These are phyloP conservation scores for Hydractinia symbiolongicarpus DNA, from an alignment of 30 jellyfish, hydroid and myxozoan genomes.

Conservation along the genomic window DNA sequence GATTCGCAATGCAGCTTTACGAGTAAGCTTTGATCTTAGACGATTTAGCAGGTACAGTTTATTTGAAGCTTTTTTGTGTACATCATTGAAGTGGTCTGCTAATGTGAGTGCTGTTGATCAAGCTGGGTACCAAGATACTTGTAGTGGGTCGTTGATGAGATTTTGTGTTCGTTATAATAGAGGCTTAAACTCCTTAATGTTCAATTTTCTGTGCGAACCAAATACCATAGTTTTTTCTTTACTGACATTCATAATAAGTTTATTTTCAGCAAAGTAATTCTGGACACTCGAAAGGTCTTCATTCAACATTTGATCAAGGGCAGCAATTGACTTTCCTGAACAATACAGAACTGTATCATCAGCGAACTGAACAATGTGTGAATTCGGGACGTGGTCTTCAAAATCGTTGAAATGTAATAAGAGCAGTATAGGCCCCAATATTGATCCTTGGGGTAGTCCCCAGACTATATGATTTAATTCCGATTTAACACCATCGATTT, in stretches of 20 bases:
- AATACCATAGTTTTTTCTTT: too few species aligned
- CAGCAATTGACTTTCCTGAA: neutral
- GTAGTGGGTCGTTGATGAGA: neutral
- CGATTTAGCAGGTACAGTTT: neutral
- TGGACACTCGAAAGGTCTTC: neutral
- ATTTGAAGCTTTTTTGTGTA: too few species aligned
- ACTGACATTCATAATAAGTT: neutral
- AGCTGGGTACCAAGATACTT: too few species aligned
- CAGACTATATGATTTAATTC: conserved; percentile 1
- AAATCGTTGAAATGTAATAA: conserved; percentile 2
- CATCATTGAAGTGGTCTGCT: too few species aligned
- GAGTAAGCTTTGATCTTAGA: neutral
- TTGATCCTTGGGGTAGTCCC: neutral
- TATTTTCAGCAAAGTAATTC: neutral
- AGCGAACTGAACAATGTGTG: conserved; percentile 4
- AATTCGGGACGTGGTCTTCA: conserved; percentile 2
- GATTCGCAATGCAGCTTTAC: neutral
- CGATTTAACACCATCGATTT: conserved; percentile 1
- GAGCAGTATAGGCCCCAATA: conserved; percentile 7
- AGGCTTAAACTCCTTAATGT: too few species aligned
- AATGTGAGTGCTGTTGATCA: too few species aligned
- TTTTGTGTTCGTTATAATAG: too few species aligned
- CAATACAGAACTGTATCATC: neutral
- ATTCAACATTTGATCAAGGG: neutral
- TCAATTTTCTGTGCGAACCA: too few species aligned